Base-by-base conservation (phyloP, 2,888 invertebrate species). In the Thereva unica region DNA sequence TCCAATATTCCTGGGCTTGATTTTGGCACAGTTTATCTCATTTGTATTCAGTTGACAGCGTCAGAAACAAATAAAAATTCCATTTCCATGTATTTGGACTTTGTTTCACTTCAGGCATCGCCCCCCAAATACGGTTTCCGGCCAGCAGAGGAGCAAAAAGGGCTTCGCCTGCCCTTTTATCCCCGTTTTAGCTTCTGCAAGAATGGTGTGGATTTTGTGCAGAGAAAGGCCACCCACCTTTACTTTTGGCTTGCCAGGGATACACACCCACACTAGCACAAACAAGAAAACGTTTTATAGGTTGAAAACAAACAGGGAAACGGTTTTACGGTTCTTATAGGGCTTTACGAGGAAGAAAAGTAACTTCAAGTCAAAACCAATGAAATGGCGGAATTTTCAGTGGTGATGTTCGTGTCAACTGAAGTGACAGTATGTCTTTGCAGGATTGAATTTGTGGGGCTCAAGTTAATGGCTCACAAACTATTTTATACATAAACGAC, bases 51-150 rank as follows among this genome's bases (percentile, higher is more conserved):
- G 35, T 23, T 9, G 49, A 23, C 61, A 50, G n/a, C 9, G 23
- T 50, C 61, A 49, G 50, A 50, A 49, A 61, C 61, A 61, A 61
- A 61, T 61, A 61, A 61, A 61, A 61, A 61, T 61, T 61, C 50
- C 61, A 50, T 61, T 61, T 61, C 50, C 61, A 41, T 61, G 61
- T 61, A 61, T 61, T 49, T 50, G 50, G 49, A 50, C 61, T 61
- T 61, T 61, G 61, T 61, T 50, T 61, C 61, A 61, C 50, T 61
- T 61, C 50, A 61, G 61, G 35, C 12, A 42, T 50, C 61, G 50
- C 12, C 61, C 61, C 47, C 12, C 40, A 50, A 12, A 23, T 23
- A 40, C 34, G 40, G 41, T 41, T 55, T 8, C 6, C 4, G 23
- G 41, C 23, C 23, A 23, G 38, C 12, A 40, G 4, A 12, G 5